These are phyloP conservation scores for Epiperipatus broadwayi DNA, from an alignment of 2,888 invertebrate genomes.

Conservation along the genomic window DNA sequence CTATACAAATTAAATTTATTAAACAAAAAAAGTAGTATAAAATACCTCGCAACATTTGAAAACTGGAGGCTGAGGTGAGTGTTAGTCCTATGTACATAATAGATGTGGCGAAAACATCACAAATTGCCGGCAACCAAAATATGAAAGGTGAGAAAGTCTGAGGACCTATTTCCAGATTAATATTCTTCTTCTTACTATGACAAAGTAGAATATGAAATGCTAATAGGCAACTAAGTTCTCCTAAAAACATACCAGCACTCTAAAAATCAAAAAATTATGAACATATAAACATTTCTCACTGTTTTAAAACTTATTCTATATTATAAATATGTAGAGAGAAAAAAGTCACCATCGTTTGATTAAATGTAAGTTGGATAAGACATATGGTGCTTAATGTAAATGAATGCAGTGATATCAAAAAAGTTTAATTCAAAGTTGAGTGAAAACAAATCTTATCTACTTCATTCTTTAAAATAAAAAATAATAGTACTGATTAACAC, in stretches of 20 bases:
- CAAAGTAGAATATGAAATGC: constrained; percentile 48
- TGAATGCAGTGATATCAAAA: too few relatives aligned
- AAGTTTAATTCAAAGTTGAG: too few relatives aligned
- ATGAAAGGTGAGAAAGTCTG: constrained; percentile 55
- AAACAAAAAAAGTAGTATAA: constrained; percentile 10
- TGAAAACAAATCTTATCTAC: too few relatives aligned
- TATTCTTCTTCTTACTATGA: constrained; percentile 36
- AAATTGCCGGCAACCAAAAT: constrained; percentile 64
- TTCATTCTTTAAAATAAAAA: too few relatives aligned
- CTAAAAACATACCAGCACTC: constrained; percentile 76
- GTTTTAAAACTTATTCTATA: too few relatives aligned
- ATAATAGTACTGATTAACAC: too few relatives aligned
- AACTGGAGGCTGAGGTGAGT: constrained; percentile 77
- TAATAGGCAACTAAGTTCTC: constrained; percentile 68
- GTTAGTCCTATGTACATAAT: constrained; percentile 76
- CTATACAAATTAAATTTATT: too few relatives aligned
- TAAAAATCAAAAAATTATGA: constrained; percentile 19
- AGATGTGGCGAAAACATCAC: constrained; percentile 71
- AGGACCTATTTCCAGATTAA: constrained; percentile 21
- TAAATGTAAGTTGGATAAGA: too few relatives aligned
- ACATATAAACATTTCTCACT: too few relatives aligned
- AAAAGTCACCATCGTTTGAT: too few relatives aligned
- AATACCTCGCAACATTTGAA: constrained; percentile 78
- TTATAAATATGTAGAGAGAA: too few relatives aligned
- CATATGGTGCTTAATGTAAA: too few relatives aligned